Evolutionary conservation across 2,888 invertebrate species (phyloP), one percentile per base, ranked within the genome.

Genomic region (Cryptophagus acutangulus): DNA sequence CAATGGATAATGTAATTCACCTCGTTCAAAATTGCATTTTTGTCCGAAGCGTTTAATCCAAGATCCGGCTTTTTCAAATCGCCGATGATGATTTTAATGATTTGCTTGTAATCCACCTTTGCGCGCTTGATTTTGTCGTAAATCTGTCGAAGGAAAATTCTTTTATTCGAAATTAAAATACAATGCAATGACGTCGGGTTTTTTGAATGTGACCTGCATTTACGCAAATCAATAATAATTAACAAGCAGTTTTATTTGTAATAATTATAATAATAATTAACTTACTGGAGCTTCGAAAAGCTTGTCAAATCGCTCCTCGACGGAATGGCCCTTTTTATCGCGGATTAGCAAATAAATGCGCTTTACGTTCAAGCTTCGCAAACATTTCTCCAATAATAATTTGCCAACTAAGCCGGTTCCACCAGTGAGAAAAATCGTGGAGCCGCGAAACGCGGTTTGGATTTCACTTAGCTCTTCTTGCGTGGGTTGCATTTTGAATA

Each of bases 1-100:
- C 79, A 77, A 61, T 84, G 83, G 62, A 84, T 79, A n/a, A 84
- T 78, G 31, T 82, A 65, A 20, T 68, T 9, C 13, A 81, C 77
- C 46, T 78, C 70, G 18, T 73, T 66, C 24, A 62, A 57, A 24
- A 74, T 52, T 24, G 61, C 59, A 38, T 65, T 59, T 46, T 74
- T 74, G 50, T 76, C 73, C 17, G n/a, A 12, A 10, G 8, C 17
- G 10, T 3, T 34, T 6, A 34, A 20, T 3, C 34, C 34, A 17
- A 34, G 34, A 12, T 18, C 13, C 14, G 9, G 13, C 2, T 5
- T 9, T 12, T 5, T 3, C 3, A 34, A 14, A 18, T 34, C 17
- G 5, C 34, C 34, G n/a, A n/a, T n/a, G n/a, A n/a, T n/a, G n/a
- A n/a, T n/a, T n/a, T n/a, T n/a, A n/a, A n/a, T n/a, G n/a, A n/a